Evolutionary conservation across 2,113 vertebrate genomes (phyloP).

Genomic region (Todiramphus chloris): DNA sequence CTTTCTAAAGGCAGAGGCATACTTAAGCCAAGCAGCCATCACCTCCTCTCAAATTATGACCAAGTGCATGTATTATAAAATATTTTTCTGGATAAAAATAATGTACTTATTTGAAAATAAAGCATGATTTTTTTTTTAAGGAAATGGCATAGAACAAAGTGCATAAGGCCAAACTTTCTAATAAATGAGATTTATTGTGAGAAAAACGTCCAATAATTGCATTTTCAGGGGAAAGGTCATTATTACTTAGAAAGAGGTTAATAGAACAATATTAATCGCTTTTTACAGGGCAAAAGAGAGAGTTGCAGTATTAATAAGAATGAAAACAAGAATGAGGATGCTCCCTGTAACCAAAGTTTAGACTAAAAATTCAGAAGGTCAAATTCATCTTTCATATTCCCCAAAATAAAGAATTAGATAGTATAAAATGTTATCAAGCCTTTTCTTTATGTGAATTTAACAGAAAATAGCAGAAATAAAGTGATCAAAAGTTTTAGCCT

Average conservation of each 20-base stretch:
- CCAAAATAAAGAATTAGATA: constrained; percentile 61
- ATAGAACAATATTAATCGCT: constrained; percentile 68
- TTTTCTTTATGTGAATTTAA: constrained; percentile 31
- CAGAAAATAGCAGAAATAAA: constrained; percentile 37
- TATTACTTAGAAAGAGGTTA: constrained; percentile 62
- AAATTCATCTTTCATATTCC: constrained; percentile 35
- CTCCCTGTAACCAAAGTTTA: constrained; percentile 49
- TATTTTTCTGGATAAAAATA: constrained; percentile 56
- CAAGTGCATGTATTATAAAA: background rate
- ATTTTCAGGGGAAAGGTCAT: constrained; percentile 69
- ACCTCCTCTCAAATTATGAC: background rate
- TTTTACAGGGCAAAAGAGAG: constrained; percentile 56
- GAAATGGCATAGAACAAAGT: constrained; percentile 71
- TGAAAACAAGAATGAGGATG: constrained; percentile 70
- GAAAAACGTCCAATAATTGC: constrained; percentile 71
- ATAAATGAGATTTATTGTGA: constrained; percentile 77
- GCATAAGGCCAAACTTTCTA: constrained; percentile 72
- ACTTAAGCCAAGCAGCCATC: background rate
- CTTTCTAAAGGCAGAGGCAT: background rate
- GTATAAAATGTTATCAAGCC: constrained; percentile 56
- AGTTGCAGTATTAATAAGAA: constrained; percentile 66
- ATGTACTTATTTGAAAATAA: constrained; percentile 73
- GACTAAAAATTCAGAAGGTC: constrained; percentile 62
- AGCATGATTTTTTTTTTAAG: constrained; percentile 54
- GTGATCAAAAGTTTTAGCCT: constrained; percentile 60